Base-by-base conservation (phyloP, 2,113 vertebrate genomes). In the Alouatta palliata region DNA sequence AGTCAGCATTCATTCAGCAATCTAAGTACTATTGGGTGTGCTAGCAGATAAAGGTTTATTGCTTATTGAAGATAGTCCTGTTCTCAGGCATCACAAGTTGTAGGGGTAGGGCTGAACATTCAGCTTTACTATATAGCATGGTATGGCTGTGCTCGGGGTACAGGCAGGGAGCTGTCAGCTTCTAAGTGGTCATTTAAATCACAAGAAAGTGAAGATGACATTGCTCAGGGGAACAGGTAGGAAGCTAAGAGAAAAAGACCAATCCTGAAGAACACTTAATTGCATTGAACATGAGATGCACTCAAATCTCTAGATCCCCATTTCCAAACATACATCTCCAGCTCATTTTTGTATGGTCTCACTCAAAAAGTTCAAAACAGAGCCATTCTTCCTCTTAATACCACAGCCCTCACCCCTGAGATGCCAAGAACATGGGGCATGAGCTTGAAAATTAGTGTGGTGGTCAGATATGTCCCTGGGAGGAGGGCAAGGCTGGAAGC, bases 41-140 rank as follows among this genome's bases (percentile, higher is more conserved):
- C 54, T 45, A 19, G 70, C 12, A 82, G 49, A 43, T 61, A 40
- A 54, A 21, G 12, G 54, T 35, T 23, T 58, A 35, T 5, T 40
- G 85, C 40, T 25, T 19, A 47, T 0, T 47, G 40, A 73, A 45
- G 68, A 52, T 32, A 16, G 90, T 25, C 47, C 68, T 23, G 6
- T 14, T 83, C 90, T 30, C 23, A 76, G 58, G 45, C 75, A 30
- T 64, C 45, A 30, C 2, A 16, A 30, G 10, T 40, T 43, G 54
- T 30, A 17, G 11, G 10, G 54, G 66, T 32, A n/a, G 66, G 54
- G 54, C 37, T 32, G 68, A 40, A 47, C 32, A 3, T 0, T 10
- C 9, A n/a, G 12, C 11, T 6, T n/a, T 35, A 43, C 2, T 30
- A 13, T 2, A 19, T 0, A 30, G n/a, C 7, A 19, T 64, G 13